Conservation (phyloP, 30 jellyfish, hydroid and myxozoan species). For the Cassiopea xamachana region DNA sequence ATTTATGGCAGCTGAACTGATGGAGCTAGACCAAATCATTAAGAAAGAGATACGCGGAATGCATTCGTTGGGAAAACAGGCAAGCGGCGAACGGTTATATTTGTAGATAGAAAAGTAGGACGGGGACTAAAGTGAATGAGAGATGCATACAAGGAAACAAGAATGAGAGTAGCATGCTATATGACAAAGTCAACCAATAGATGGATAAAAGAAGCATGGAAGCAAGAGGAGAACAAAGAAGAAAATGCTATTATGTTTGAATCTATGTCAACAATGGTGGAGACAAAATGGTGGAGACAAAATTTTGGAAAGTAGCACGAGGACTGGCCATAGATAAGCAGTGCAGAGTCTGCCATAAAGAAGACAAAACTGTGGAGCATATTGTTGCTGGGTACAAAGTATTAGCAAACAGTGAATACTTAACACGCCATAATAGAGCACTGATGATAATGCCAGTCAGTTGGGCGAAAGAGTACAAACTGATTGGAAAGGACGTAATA, state of each 20-base stretch:
- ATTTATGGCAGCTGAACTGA: background rate
- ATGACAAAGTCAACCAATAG: background rate
- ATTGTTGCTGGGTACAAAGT: background rate
- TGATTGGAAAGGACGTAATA: background rate
- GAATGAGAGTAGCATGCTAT: background rate
- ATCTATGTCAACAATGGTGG: background rate
- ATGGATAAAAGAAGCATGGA: background rate
- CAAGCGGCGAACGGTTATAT: background rate
- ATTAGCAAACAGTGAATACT: background rate
- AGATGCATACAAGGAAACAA: background rate
- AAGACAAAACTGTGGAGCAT: background rate
- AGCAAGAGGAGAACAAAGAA: background rate
- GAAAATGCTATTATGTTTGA: background rate
- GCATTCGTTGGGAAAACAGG: background rate
- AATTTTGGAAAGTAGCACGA: background rate
- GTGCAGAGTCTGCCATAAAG: background rate
- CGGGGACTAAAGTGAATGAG: background rate
- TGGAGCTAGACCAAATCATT: background rate
- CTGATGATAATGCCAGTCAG: background rate
- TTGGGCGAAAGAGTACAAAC: background rate
- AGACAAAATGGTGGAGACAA: background rate
- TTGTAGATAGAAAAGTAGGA: background rate
- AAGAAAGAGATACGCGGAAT: background rate
- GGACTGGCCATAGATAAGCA: background rate
- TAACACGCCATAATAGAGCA: background rate